These are phyloP conservation scores for Pachymerium ferrugineum DNA, from an alignment of 2,888 invertebrate genomes.

Conservation along the genomic window DNA sequence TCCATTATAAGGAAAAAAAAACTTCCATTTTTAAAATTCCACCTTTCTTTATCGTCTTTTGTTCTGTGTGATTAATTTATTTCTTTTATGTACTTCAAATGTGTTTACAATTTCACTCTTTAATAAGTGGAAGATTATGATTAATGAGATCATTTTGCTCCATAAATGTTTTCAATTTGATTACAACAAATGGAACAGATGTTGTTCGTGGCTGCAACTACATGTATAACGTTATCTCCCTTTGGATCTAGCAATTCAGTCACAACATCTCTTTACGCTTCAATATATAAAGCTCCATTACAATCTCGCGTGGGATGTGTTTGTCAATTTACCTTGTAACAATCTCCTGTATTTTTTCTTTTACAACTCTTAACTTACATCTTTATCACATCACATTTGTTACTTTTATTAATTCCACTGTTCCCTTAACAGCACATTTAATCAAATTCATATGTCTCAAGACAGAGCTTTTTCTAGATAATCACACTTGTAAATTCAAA, in stretches of 20 bases:
- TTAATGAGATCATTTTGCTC: not conserved
- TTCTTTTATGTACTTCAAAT: too few species aligned
- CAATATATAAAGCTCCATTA: not conserved
- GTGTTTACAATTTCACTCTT: not conserved
- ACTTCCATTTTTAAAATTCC: too few species aligned
- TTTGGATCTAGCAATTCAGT: conserved; percentile 6
- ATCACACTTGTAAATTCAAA: too few species aligned
- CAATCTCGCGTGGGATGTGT: not conserved
- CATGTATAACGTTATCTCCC: not conserved
- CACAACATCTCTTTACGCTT: conserved; percentile 1
- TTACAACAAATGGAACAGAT: conserved; percentile 6
- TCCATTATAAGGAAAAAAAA: too few species aligned
- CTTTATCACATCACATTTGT: not conserved
- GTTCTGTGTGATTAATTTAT: too few species aligned
- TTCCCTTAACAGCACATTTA: not conserved
- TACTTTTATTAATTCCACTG: not conserved
- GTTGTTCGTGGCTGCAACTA: not conserved
- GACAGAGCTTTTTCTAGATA: too few species aligned
- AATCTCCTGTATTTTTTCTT: not conserved
- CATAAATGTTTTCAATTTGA: conserved; percentile 16
- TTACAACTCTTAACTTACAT: not conserved
- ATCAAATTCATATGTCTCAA: conserved; percentile 5
- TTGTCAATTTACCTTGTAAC: not conserved
- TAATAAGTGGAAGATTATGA: not conserved
- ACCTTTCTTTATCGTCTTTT: too few species aligned